Base-by-base conservation (phyloP, 2,888 invertebrate species). In the Agonum fuliginosum region DNA sequence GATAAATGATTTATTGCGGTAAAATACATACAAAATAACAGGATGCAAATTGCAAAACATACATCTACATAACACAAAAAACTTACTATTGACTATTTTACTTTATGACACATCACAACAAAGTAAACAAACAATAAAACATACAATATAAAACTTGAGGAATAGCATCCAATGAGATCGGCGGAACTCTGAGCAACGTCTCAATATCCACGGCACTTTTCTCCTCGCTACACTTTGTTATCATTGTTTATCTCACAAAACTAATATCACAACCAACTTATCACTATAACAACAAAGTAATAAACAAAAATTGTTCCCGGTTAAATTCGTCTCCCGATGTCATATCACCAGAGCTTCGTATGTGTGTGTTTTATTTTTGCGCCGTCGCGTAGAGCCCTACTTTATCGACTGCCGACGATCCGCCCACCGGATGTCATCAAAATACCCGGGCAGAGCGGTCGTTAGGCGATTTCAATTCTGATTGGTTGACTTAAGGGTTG, bases 141-240 rank as follows among this genome's bases (percentile, higher is more conserved):
- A 41, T 67, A 67, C 67, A 67, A 12, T 67, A 67, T 17, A 93
- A 89, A 88, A 92, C 91, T 87, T 93, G 92, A 37, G 93, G 93
- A 83, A 93, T 90, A 85, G 92, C 91, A 85, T 93, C 93, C 81
- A 93, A 88, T 84, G 92, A 91, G 83, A 93, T 92, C 82, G 93
- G 93, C 79, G 93, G 93, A 82, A 93, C 92, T 84, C 93, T 90
- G 88, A 91, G 89, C 85, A 89, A 89, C 84, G 89, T 88, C 83
- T 89, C 88, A 73, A 87, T 86, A 79, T 86, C 85, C 72, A 86
- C 73, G 37, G 81, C 62, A 78, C 77, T 80, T 74, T 84, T 82
- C 79, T 84, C 81, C 80, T 83, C 82, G 82, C 85, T 82, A 83
- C 84, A 83, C 81, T 84, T 62, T 14, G 30, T 86, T 81, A 86